These are phyloP conservation scores for Calidris pugnax DNA, from an alignment of 2,113 vertebrate genomes.

Conservation along the genomic window DNA sequence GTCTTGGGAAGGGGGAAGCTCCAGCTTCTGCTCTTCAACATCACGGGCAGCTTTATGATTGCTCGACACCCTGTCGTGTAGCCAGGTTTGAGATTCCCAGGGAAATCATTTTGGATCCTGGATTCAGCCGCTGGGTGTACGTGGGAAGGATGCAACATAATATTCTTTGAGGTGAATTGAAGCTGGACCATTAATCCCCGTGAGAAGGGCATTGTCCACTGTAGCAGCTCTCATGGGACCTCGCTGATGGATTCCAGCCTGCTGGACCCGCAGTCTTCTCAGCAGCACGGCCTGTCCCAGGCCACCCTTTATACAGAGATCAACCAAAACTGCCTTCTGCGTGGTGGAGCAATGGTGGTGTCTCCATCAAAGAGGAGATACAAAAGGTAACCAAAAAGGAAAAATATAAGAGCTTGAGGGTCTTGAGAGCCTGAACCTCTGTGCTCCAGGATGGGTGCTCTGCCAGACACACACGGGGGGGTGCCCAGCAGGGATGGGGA, in stretches of 20 bases:
- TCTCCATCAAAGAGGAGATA: neutral
- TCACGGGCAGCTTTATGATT: neutral
- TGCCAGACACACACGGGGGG: neutral
- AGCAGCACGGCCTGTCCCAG: fast-evolving
- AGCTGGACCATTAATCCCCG: neutral
- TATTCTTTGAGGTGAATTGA: neutral
- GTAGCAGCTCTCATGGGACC: neutral
- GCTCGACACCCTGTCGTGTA: fast-evolving
- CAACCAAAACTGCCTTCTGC: neutral
- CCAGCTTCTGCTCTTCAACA: neutral
- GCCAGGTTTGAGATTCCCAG: neutral
- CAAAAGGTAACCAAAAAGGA: neutral
- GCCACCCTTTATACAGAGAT: neutral
- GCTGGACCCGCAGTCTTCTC: fast-evolving
- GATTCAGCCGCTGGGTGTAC: neutral
- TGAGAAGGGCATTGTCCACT: neutral
- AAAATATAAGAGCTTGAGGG: neutral
- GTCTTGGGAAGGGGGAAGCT: neutral
- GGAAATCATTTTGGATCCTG: neutral
- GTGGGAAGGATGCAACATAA: neutral
- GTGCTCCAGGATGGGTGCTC: neutral
- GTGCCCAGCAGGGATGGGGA: neutral
- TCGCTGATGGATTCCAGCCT: neutral
- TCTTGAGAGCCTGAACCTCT: neutral
- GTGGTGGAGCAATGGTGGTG: fast-evolving